Evolutionary conservation across 1,140 invertebrate genomes (phyloP), one percentile per base, ranked within the genome.

Genomic region (Drosophila serrata): DNA sequence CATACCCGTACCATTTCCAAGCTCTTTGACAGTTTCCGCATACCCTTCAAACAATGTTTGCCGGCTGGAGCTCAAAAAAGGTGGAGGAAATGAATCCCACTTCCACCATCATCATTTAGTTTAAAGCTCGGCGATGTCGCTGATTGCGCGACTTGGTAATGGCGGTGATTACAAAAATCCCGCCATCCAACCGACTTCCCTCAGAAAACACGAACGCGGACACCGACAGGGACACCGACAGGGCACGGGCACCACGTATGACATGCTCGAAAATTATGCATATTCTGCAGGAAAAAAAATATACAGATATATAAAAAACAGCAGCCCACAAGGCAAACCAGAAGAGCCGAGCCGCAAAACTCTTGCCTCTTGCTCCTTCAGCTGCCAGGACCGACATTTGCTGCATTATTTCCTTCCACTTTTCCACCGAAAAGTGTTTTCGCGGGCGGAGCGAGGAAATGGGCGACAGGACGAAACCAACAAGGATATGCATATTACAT

Each of bases 141-240:
- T 88, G 84, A 88, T 88, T 88, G 79, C 84, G 77, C 82, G 84
- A 82, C 76, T 77, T 88, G 75, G 84, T 87, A 88, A 87, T 87
- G 80, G 81, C 64, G 84, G 77, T 88, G 84, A 88, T 88, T 88
- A 88, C 81, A 87, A 87, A 87, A 88, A 88, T 72, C 51, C 31
- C 51, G 51, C 33, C 35, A 29, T 31, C 42, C 61, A 31, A 37
- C 42, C 57, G 19, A 48, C 57, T 62, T 55, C 13, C 22, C n/a
- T n/a, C 33, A 8, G 9, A 68, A 31, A 67, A 56, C 68, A 65
- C 19, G 43, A 67, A 48, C 68, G 42, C 33, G 43, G 51, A 79
- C 55, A 48, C 56, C 29, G 31, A 11, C 51, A 49, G 19, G 63
- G 19, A 35, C 45, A 79, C 22, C n/a, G n/a, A n/a, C n/a, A n/a